Evolutionary conservation across 2,113 vertebrate species (phyloP).

Genomic region (Salvator merianae): DNA sequence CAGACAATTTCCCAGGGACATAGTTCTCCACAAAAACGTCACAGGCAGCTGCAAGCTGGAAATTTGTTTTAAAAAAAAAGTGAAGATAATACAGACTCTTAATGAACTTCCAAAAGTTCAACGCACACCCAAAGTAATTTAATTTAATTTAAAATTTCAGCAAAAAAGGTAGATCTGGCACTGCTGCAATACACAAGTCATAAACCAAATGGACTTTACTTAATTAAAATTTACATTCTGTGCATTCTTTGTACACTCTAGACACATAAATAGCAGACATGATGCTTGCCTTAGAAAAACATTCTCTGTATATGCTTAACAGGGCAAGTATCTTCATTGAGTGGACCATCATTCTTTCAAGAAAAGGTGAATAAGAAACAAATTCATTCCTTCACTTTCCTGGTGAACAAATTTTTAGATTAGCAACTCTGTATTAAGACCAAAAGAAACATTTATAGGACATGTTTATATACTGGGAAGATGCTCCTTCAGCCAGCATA

Average conservation of each 20-base stretch:
- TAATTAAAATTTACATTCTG: neutral
- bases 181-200: conserved; percentile 30
- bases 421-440: neutral
- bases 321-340: neutral
- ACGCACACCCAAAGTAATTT: conserved; percentile 12
- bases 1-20: conserved; percentile 86
- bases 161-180: conserved; percentile 35
- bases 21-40: conserved; percentile 95
- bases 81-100: conserved; percentile 45
- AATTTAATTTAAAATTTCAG: conserved; percentile 35
- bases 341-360: neutral
- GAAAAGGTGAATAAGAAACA: neutral
- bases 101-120: conserved; percentile 31
- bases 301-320: neutral
- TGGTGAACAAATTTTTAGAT: neutral
- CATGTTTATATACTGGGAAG: no score
- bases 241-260: neutral
- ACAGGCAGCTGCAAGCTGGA: conserved; percentile 85
- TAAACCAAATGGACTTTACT: conserved; percentile 17
- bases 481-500: no score
- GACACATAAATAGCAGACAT: neutral
- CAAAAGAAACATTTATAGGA: neutral
- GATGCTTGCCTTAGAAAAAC: neutral
- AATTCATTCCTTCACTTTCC: rapidly evolving
- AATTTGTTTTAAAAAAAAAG: conserved; percentile 57